These are phyloP conservation scores for Agrochola litura DNA, from an alignment of 2,888 invertebrate genomes.

Conservation along the genomic window DNA sequence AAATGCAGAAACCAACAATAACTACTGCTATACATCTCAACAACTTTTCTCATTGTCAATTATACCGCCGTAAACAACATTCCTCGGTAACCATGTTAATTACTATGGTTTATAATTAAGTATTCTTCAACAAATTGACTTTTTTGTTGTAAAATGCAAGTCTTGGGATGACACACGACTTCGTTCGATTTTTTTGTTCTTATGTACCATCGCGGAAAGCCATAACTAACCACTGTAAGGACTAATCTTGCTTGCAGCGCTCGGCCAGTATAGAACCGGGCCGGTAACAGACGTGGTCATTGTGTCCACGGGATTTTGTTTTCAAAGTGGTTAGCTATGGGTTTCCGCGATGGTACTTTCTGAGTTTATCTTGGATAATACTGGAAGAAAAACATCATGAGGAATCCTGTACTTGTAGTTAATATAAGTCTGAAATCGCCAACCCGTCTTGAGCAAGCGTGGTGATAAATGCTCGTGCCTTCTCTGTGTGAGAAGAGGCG, in stretches of 20 bases:
- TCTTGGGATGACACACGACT: background rate
- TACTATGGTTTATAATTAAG: conserved; percentile 46
- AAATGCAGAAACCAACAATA: conserved; percentile 3
- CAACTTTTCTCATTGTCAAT: conserved; percentile 39
- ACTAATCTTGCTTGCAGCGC: no score
- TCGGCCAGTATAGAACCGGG: no score
- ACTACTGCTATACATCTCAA: conserved; percentile 1
- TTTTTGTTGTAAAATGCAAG: conserved; percentile 21
- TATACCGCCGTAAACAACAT: conserved; percentile 48
- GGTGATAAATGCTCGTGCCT: background rate
- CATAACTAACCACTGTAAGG: no score
- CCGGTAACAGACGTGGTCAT: no score
- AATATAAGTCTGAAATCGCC: background rate
- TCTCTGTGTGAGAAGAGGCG: background rate
- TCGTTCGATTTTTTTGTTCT: background rate
- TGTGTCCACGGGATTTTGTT: no score
- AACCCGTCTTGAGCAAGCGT: background rate
- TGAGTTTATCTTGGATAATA: background rate
- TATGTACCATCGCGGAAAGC: background rate
- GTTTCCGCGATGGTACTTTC: background rate
- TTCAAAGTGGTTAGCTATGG: no score
- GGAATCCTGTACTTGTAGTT: background rate
- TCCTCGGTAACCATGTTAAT: conserved; percentile 45
- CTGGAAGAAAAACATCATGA: background rate
- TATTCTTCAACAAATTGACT: conserved; percentile 29